Evolutionary conservation across 2,888 invertebrate species (phyloP), one percentile per base, ranked within the genome.

Genomic region (Drosophila anomalata): DNA sequence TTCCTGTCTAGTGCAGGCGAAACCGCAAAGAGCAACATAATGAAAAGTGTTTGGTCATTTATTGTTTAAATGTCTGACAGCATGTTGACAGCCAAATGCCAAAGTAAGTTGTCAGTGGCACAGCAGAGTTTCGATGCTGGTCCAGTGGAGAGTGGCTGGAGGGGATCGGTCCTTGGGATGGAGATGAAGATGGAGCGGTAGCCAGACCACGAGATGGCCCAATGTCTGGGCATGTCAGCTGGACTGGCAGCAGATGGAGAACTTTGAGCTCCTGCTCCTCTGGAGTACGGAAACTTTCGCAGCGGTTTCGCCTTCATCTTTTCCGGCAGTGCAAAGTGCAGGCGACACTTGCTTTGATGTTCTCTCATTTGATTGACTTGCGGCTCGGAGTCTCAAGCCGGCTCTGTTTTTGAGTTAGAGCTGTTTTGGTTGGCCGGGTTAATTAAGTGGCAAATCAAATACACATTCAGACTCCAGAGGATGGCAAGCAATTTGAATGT

Each of bases 1-100:
- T 39, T 63, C 50, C 61, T 71, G 71, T 72, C 71, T 39, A 54
- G 47, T 72, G 74, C 79, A 81, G 65, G 56, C 68, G 62, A 56
- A 76, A 80, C 87, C 83, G 77, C 87, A 86, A 85, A 82, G 86
- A 82, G 81, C 81, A 86, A 80, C 80, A 86, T 87, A 85, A 83
- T 81, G 87, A 85, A 81, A 85, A 81, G 87, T 77, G 86, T 79
- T 80, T 84, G 89, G 89, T 82, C 87, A 88, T 82, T 87, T 88
- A 80, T 77, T 80, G 87, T 77, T 78, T 82, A 82, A 84, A 86
- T 80, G 78, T 74, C 82, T 88, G 86, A 84, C 87, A 87, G 80
- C 81, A 73, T 87, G 88, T 78, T 88, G 87, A 87, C 87, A 87
- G 88, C 77, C 79, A 84, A 88, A 85, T 87, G 85, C 79, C 83